A percentile compares a stretch with the other conserved stretches of the same genome.
These are phyloP conservation scores for Champsocephalus gunnari DNA, from an alignment of 2,797 vertebrate species.

Conservation along the genomic window DNA sequence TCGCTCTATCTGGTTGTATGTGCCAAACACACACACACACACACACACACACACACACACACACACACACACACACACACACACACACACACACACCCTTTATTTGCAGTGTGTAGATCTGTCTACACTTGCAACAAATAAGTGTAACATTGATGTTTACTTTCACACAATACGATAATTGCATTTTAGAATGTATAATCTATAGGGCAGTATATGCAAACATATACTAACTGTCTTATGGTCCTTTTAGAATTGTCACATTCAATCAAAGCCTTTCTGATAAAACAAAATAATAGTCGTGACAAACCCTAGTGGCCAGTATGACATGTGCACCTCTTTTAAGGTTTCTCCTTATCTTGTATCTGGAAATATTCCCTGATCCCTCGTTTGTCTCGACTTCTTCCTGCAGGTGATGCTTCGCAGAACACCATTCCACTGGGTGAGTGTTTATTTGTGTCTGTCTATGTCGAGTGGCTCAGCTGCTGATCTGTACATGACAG, in stretches of 20 bases:
- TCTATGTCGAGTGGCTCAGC: slow-evolving; percentile 24
- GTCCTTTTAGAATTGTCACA: not conserved
- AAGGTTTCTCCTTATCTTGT: slow-evolving; percentile 43
- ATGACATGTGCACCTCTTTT: slow-evolving; percentile 11
- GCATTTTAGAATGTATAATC: not conserved
- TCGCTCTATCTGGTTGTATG: not conserved
- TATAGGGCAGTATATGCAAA: no score
- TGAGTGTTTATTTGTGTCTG: slow-evolving; percentile 63
- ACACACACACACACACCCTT: slow-evolving; percentile 1
- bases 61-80: not conserved
- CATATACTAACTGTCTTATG: not conserved
- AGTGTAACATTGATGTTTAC: not conserved
- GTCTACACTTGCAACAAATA: slow-evolving; percentile 41
- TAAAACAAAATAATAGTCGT: not conserved
- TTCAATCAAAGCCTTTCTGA: not conserved
- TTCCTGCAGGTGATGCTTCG: slow-evolving; percentile 70
- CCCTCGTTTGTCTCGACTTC: slow-evolving; percentile 51
- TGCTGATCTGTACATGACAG: slow-evolving; percentile 38
- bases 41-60: no score
- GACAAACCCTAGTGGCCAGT: not conserved
- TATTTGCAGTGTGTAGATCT: slow-evolving; percentile 48
- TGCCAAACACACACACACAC: not conserved
- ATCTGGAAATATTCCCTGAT: slow-evolving; percentile 35
- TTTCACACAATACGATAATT: slow-evolving; percentile 4
- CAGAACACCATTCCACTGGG: slow-evolving; percentile 71